Base-by-base conservation (phyloP, 2,113 vertebrate species). In the Grus americana region DNA sequence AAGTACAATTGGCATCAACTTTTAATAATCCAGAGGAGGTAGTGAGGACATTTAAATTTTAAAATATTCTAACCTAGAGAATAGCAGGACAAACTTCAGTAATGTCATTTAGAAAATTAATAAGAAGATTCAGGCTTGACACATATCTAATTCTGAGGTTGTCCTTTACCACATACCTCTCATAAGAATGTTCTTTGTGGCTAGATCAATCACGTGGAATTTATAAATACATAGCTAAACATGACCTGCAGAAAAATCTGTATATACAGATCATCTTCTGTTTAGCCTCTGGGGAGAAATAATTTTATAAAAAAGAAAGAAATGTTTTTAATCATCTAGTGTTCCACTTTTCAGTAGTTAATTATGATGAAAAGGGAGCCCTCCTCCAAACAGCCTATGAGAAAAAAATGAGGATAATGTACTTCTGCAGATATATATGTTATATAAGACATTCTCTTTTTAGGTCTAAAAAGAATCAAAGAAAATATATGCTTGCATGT, bases 281-380 rank as follows among this genome's bases (percentile, higher is more conserved):
- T 85, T 91, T 80, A 91, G 42, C 9, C 52, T 85, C 61, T 57
- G 26, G 26, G 17, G 66, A 85, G 16, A 85, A 93, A 78, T 26
- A 67, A 50, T 36, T 84, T 57, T 29, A 40, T 29, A 71, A 79
- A 57, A 74, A 46, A 19, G 1, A 59, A 72, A 61, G 8, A 70
- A 85, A 78, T 63, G 2, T 8, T 92, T 96, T 92, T 92, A 93
- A 90, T 95, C 68, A 94, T 75, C 6, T 22, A 67, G 73, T 82
- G 86, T 86, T 95, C 83, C 20, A 96, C 57, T 94, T 96, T 88
- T 82, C 66, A 46, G 30, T 68, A 93, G 67, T 59, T 93, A 95
- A 96, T 92, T 90, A 87, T 76, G 74, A 75, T 95, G 88, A 95
- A 89, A 95, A 80, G 26, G 26, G 19, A 92, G 26, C 30, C 72